Conservation (phyloP, 2,113 vertebrate genomes). For the Gambusia affinis region DNA sequence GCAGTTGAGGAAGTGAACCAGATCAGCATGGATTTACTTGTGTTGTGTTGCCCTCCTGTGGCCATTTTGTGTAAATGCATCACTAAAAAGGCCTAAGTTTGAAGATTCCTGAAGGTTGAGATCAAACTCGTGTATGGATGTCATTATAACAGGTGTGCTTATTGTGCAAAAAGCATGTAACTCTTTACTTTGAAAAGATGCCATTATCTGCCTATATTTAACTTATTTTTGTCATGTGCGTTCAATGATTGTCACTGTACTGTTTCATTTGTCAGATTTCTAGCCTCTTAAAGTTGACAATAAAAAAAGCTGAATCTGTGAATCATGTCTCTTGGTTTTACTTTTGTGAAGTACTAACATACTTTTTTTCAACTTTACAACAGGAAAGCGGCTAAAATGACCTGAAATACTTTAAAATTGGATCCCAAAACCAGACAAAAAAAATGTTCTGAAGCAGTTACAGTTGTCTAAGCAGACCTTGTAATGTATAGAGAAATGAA, state of each 20-base stretch:
- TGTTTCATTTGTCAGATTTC: constrained; percentile 19
- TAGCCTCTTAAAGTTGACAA: constrained; percentile 27
- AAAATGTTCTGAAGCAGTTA: too few species aligned
- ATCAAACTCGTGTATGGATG: background rate
- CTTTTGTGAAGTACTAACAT: background rate
- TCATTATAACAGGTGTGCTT: background rate
- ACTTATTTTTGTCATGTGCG: constrained; percentile 26
- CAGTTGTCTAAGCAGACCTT: too few species aligned
- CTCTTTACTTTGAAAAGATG: constrained; percentile 1
- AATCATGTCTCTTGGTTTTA: constrained; percentile 6
- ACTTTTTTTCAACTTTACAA: background rate
- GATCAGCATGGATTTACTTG: constrained; percentile 28
- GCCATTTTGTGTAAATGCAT: constrained; percentile 34
- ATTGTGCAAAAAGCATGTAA: constrained; percentile 4
- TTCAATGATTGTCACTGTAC: constrained; percentile 8
- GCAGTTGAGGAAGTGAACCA: constrained; percentile 16
- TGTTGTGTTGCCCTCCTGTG: constrained; percentile 62
- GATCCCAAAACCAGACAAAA: background rate
- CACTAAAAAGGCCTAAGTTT: constrained; percentile 9
- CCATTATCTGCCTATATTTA: constrained; percentile 15
- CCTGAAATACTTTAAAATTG: background rate
- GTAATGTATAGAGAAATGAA: too few species aligned
- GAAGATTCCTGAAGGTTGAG: constrained; percentile 10
- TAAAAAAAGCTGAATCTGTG: constrained; percentile 36
- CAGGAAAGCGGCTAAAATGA: background rate